Conservation (phyloP, 2,797 vertebrate genomes). For the Distichodus sexfasciatus region DNA sequence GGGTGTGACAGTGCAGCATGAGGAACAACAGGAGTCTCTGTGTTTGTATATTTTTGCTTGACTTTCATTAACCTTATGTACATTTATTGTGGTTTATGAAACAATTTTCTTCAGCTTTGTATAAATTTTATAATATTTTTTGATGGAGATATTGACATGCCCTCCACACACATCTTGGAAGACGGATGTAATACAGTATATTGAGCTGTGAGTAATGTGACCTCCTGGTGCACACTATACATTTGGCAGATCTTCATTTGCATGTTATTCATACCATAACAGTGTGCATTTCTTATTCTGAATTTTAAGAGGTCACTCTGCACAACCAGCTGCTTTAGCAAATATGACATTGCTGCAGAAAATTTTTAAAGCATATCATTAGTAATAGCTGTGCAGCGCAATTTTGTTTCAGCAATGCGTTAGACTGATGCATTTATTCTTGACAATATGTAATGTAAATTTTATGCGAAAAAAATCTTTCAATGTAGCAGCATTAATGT, state of each 20-base stretch:
- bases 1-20: no score
- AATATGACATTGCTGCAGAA: not conserved
- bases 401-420: no score
- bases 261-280: slow-evolving; percentile 30
- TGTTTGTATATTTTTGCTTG: no score
- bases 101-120: not conserved
- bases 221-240: not conserved
- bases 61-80: no score
- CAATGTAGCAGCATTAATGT: no score
- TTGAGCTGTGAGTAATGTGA: slow-evolving; percentile 22
- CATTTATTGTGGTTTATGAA: not conserved
- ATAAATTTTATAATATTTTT: not conserved
- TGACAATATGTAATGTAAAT: slow-evolving; percentile 1
- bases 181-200: slow-evolving; percentile 14
- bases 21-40: no score
- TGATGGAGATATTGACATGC: not conserved
- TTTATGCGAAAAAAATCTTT: no score
- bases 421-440: no score
- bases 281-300: not conserved
- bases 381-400: no score
- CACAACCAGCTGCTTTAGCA: not conserved
- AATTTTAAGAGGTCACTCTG: slow-evolving; percentile 7
- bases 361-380: not conserved
- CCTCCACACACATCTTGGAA: not conserved
- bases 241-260: slow-evolving; percentile 4